phyloP scores from a whole-genome alignment of 2,797 vertebrate species.

The Falco cherrug region DNA sequence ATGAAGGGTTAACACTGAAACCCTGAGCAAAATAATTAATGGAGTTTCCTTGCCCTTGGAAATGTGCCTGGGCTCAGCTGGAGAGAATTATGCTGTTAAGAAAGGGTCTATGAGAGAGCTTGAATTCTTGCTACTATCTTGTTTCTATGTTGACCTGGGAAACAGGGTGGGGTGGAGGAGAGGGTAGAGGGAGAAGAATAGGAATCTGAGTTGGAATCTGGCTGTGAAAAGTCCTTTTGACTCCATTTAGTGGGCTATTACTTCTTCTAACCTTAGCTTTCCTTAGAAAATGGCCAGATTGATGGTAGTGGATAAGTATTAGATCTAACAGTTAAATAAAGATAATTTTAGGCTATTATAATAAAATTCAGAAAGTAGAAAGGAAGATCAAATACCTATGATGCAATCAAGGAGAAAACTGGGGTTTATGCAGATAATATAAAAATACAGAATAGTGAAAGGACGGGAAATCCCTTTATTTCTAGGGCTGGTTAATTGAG shows the following conservation, averaged over 20 bases:
- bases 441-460: background rate
- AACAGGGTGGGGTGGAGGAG: background rate
- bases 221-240: background rate
- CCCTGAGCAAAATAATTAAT: background rate
- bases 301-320: background rate
- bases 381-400: background rate
- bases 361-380: background rate
- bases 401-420: background rate
- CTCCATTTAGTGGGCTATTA: background rate
- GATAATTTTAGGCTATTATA: background rate
- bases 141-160: background rate
- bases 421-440: background rate
- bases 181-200: background rate
- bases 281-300: background rate
- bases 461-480: background rate
- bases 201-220: background rate
- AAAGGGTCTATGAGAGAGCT: background rate
- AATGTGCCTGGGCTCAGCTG: background rate
- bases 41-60: background rate
- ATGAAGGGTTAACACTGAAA: background rate
- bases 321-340: background rate
- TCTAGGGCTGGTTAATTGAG: background rate
- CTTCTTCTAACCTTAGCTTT: background rate
- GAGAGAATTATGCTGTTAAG: background rate
- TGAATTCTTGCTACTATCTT: background rate